Conservation (phyloP, 1,140 invertebrate species). For the Eurosta solidaginis region DNA sequence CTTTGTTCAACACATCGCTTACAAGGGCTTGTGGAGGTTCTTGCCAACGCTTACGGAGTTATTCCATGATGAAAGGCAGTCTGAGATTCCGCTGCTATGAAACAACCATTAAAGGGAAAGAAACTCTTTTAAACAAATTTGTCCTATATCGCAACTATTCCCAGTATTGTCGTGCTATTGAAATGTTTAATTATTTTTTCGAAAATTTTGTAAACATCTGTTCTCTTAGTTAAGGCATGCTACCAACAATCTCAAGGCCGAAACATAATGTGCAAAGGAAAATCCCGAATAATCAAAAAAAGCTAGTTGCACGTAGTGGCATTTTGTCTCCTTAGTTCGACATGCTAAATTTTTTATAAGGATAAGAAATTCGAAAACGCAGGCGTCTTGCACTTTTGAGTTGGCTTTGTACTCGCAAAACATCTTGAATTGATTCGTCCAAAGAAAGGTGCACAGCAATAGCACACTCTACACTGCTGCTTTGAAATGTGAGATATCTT, state of each 20-base stretch:
- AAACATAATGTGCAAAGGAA: background rate
- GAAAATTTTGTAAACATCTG: constrained; percentile 10
- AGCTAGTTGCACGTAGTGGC: no score
- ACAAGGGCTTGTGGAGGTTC: no score
- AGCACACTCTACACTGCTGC: background rate
- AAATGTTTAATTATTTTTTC: constrained; percentile 19
- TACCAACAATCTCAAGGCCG: background rate
- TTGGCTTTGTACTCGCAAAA: background rate
- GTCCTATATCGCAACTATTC: background rate
- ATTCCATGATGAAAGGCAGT: no score
- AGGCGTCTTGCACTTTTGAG: background rate
- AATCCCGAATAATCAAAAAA: background rate
- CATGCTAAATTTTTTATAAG: no score
- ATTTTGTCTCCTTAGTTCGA: no score
- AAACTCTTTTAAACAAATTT: no score
- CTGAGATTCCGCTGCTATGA: no score
- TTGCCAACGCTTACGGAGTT: no score
- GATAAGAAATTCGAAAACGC: background rate
- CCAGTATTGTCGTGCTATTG: background rate
- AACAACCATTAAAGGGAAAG: no score
- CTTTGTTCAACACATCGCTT: no score
- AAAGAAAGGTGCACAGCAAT: background rate
- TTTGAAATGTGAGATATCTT: background rate
- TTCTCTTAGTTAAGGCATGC: background rate
- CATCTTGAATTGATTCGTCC: background rate